These are phyloP conservation scores for Drosophila nr. medialis DNA, from an alignment of 2,888 invertebrate species.

Conservation along the genomic window DNA sequence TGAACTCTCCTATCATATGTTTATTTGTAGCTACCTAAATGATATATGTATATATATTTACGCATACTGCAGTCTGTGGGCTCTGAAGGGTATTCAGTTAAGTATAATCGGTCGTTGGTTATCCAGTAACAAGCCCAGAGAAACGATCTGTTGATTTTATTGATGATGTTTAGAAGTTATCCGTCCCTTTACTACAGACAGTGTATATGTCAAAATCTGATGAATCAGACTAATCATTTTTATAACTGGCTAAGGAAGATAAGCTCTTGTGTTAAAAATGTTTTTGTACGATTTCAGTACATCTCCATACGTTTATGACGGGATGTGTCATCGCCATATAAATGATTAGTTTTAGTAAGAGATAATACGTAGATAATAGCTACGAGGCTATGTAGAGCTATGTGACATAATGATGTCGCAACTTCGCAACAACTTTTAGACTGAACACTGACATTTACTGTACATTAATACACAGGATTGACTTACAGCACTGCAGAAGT, in stretches of 20 bases:
- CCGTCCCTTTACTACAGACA: background rate
- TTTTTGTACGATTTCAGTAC: background rate
- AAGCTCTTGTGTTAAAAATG: background rate
- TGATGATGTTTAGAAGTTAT: background rate
- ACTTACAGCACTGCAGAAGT: background rate
- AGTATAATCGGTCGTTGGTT: background rate
- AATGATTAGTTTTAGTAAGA: conserved; percentile 22
- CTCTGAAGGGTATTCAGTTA: background rate
- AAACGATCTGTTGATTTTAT: background rate
- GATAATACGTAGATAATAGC: conserved; percentile 48
- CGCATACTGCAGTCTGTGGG: background rate
- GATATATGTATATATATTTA: background rate
- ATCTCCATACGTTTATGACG: conserved; percentile 2
- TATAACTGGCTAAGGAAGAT: background rate
- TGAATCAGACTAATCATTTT: background rate
- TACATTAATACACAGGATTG: background rate
- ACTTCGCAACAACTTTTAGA: background rate
- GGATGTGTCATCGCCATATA: conserved; percentile 47
- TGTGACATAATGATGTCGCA: conserved; percentile 24
- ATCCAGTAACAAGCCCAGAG: background rate
- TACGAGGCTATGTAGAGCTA: conserved; percentile 11
- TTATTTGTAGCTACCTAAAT: background rate
- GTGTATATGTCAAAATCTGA: background rate
- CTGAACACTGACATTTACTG: background rate
- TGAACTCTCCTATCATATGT: background rate